phyloP scores from a whole-genome alignment of 2,888 invertebrate genomes.

The Lathronympha strigana region DNA sequence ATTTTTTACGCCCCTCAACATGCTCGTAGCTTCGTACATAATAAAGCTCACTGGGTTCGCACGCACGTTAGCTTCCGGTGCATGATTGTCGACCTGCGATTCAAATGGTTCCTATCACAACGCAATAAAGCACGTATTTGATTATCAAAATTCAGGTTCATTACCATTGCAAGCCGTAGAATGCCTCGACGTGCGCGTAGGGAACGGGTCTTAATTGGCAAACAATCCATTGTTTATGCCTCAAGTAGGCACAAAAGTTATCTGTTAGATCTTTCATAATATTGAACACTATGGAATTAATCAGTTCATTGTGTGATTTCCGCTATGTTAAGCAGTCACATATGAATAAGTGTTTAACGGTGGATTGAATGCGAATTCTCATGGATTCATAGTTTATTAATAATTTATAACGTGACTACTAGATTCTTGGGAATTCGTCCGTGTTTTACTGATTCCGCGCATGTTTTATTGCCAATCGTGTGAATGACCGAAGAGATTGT shows the following conservation, averaged over 20 bases:
- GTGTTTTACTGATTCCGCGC: conserved; percentile 22
- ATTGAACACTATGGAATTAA: conserved; percentile 46
- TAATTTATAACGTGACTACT: conserved; percentile 26
- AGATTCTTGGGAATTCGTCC: conserved; percentile 26
- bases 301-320: conserved; percentile 48
- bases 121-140: conserved; percentile 50
- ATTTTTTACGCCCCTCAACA: conserved; percentile 42
- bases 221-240: conserved; percentile 63
- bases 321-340: conserved; percentile 38
- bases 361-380: conserved; percentile 33
- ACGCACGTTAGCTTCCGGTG: conserved; percentile 62
- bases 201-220: conserved; percentile 71
- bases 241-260: conserved; percentile 47
- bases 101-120: conserved; percentile 49
- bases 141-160: conserved; percentile 25
- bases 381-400: conserved; percentile 32
- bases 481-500: conserved; percentile 38
- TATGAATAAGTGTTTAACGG: conserved; percentile 44
- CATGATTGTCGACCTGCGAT: conserved; percentile 23
- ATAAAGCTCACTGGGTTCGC: conserved; percentile 60
- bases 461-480: conserved; percentile 21
- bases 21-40: conserved; percentile 52
- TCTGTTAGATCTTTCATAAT: conserved; percentile 51
- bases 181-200: conserved; percentile 43
- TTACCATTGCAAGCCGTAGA: conserved; percentile 39